Evolutionary conservation across 2,797 vertebrate genomes (phyloP), one percentile per base, ranked within the genome.

Genomic region (Chaenodraco wilsoni): DNA sequence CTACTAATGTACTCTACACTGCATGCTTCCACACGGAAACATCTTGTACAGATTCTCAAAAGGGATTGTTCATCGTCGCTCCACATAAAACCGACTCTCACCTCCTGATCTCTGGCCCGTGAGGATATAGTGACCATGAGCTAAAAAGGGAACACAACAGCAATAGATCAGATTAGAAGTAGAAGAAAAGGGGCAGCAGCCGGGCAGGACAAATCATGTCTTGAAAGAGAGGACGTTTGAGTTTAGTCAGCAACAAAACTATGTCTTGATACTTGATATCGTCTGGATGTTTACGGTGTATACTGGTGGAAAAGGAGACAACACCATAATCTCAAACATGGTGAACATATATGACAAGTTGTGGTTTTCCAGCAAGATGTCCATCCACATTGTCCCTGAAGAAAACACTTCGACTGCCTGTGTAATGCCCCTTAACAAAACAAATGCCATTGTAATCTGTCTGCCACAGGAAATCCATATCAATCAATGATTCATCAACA

Each of bases 401-500:
- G 41, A 17, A 60, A 71, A 21, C 13, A 6, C 48, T 48, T 5
- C 3, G 17, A 3, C 44, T n/a, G 43, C 9, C 45, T 19, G 37
- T 50, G 74, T 69, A 33, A 64, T 37, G 33, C n/a, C 31, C 49
- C 14, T 2, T 0, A 40, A 48, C 3, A 57, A 61, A 45, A 55
- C 17, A 23, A 56, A 64, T 4, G 27, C 65, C 12, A 52, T 69
- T 59, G 68, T 60, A 56, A 76, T 74, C 31, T 44, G 31, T 49
- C 56, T 10, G 1, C 45, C 5, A 9, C 17, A 23, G 57, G 31
- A 31, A 78, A 79, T 81, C 82, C 65, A 79, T 72, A 83, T 72
- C 61, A 78, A 87, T 90, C 81, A 87, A 82, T 88, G 83, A 90
- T 65, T 88, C 84, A 88, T 87, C 72, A 75, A 62, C 71, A 65